Evolutionary conservation across 2,113 vertebrate species (phyloP), one percentile per base, ranked within the genome.

Genomic region (Hyperopisus bebe): DNA sequence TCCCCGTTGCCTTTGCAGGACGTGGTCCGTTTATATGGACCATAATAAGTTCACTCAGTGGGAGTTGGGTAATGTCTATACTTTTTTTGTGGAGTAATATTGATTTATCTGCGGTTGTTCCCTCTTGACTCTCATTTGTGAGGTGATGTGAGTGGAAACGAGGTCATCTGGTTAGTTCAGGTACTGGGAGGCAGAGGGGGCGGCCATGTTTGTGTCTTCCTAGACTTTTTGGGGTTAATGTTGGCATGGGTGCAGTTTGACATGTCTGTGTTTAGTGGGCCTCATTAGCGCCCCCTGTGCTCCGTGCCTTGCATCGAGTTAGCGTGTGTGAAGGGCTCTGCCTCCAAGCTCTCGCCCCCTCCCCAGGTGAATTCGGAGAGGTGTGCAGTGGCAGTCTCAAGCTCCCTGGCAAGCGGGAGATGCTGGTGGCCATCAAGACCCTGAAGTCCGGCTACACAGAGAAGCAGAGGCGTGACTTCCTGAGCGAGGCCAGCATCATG

Each of bases 311-410:
- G 15, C 35, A 19, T 77, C 0, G 70, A 77, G 6, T 77, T 35
- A 66, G 58, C 13, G 9, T 35, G 70, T 17, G 10, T 5, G 42
- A 83, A 46, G 21, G 19, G 80, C 27, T 10, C 9, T 82, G 31
- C 53, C 9, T 42, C 8, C 89, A 87, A 11, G 24, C 51, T 31
- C 44, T 44, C 19, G 1, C 19, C 53, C 10, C 84, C 55, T 44
- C 27, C 90, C 7, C 92, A 99, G 98, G 98, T 21, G 98, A 99
- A 92, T 99, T 99, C 91, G 98, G 98, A 0, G 98, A 99, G 93
- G 98, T 99, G 39, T 99, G 98, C 95, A 99, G 98, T 6, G 98
- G 98, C n/a, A 98, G 97, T 91, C 95, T 99, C 77, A 97, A 97
- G 90, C 96, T 98, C 88, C 98, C 98, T 5, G 98, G 98, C 48